These are phyloP conservation scores for Leptinotarsa rubiginosa DNA, from an alignment of 2,888 invertebrate species.

Conservation along the genomic window DNA sequence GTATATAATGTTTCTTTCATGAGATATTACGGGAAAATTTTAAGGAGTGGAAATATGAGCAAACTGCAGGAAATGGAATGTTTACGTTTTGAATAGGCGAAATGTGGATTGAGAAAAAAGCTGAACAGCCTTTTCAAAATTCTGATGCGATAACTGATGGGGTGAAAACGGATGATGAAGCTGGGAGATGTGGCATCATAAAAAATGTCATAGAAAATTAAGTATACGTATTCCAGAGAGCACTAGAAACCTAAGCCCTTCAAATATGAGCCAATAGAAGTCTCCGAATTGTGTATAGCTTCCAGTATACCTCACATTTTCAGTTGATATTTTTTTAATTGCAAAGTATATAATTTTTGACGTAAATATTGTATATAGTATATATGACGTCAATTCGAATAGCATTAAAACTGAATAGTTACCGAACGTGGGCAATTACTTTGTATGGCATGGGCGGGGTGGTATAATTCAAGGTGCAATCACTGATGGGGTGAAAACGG, in stretches of 20 bases:
- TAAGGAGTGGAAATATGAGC: slow-evolving; percentile 10
- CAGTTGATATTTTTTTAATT: too few relatives aligned
- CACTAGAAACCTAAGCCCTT: too few relatives aligned
- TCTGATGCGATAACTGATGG: not conserved
- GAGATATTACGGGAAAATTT: slow-evolving; percentile 3
- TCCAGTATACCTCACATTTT: too few relatives aligned
- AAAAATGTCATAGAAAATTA: not conserved
- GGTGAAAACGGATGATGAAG: not conserved
- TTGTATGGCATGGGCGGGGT: too few relatives aligned
- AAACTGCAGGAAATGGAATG: slow-evolving; percentile 17
- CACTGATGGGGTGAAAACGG: not conserved
- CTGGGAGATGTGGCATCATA: not conserved
- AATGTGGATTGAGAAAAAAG: not conserved
- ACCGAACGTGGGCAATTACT: too few relatives aligned
- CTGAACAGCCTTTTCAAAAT: not conserved
- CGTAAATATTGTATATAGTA: too few relatives aligned
- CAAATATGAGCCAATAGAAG: too few relatives aligned
- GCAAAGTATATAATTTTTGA: too few relatives aligned
- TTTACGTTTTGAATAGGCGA: not conserved
- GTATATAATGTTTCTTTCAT: slow-evolving; percentile 17
- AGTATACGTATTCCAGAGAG: not conserved
- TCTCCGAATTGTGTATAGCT: too few relatives aligned
- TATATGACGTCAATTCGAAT: too few relatives aligned
- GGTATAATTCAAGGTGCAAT: too few relatives aligned
- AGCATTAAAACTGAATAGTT: too few relatives aligned